phyloP scores from a whole-genome alignment of 2,797 vertebrate genomes.

The Falco columbarius region DNA sequence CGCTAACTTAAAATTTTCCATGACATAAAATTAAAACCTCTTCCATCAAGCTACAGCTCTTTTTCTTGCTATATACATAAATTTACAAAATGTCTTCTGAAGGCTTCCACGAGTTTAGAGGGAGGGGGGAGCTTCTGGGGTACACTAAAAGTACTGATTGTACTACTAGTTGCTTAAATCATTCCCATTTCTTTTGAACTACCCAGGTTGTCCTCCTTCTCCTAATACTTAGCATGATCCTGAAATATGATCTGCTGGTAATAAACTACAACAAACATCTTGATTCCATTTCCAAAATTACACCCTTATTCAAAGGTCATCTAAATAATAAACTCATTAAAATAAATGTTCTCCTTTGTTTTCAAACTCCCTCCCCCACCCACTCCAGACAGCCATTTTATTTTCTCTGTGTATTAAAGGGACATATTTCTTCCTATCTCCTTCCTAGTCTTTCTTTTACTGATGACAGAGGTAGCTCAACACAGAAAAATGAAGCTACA shows the following conservation, averaged over 20 bases:
- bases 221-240: background rate
- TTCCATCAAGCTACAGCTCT: background rate
- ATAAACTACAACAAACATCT: background rate
- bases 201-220: background rate
- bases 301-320: background rate
- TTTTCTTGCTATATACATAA: background rate
- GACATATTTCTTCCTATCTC: background rate
- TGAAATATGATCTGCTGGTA: background rate
- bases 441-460: background rate
- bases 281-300: slow-evolving; percentile 13
- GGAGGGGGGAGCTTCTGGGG: background rate
- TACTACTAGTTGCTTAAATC: background rate
- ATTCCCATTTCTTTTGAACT: background rate
- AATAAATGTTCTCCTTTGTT: background rate
- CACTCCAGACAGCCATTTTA: background rate
- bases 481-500: background rate
- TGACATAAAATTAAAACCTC: background rate
- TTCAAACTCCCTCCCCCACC: background rate
- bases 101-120: background rate
- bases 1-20: background rate
- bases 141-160: background rate
- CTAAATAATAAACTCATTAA: background rate
- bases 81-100: background rate
- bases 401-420: background rate
- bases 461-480: slow-evolving; percentile 7